A percentile compares a stretch with the other conserved stretches of the same genome.
phyloP scores from a whole-genome alignment of 2,797 vertebrate genomes.

The Poecilia picta region DNA sequence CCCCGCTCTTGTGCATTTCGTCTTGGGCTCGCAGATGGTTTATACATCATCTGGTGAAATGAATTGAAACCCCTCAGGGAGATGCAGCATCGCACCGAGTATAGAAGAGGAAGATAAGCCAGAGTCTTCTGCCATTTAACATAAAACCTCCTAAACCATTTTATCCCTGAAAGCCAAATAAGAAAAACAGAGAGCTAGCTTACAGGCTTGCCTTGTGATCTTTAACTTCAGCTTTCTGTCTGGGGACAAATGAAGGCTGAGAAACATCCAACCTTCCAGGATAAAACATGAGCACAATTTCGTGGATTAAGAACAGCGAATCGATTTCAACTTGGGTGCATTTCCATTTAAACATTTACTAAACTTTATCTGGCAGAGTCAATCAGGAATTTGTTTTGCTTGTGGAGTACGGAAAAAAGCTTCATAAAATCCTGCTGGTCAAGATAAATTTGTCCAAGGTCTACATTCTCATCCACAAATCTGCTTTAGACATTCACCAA shows the following conservation, averaged over 20 bases:
- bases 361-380: slow-evolving; percentile 35
- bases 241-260: background rate
- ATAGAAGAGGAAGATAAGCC: slow-evolving; percentile 30
- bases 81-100: slow-evolving; percentile 29
- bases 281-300: slow-evolving; percentile 5
- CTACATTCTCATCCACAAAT: slow-evolving; percentile 25
- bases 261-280: slow-evolving; percentile 15
- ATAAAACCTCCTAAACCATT: slow-evolving; percentile 32
- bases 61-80: slow-evolving; percentile 41
- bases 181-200: slow-evolving; percentile 10
- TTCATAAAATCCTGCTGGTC: slow-evolving; percentile 20
- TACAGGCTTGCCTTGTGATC: slow-evolving; percentile 8
- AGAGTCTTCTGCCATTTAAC: slow-evolving; percentile 39
- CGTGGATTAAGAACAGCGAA: background rate
- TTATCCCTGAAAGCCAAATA: slow-evolving; percentile 23
- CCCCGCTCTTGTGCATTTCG: slow-evolving; percentile 24
- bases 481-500: slow-evolving; percentile 21
- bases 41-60: slow-evolving; percentile 61
- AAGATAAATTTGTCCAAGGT: slow-evolving; percentile 27
- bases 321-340: slow-evolving; percentile 8
- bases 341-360: slow-evolving; percentile 56
- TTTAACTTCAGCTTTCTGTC: slow-evolving; percentile 18
- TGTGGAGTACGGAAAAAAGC: slow-evolving; percentile 26
- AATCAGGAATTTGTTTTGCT: slow-evolving; percentile 17
- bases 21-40: slow-evolving; percentile 45